These are phyloP conservation scores for Rhabditophanes sp. DNA, from an alignment of 2,888 invertebrate genomes.

Conservation along the genomic window DNA sequence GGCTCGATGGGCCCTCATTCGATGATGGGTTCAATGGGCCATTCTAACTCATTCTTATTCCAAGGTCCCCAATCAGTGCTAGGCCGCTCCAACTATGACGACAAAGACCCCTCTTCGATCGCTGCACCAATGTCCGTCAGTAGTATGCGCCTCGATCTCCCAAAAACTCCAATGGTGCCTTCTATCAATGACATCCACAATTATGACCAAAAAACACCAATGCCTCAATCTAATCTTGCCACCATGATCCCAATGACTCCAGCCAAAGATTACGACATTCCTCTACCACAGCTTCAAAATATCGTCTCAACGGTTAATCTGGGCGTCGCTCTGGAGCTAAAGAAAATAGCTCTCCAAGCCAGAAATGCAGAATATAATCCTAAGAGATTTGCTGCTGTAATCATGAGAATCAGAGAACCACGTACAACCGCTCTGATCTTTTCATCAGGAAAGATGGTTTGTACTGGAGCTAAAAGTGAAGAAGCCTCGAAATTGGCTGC, in stretches of 20 bases:
- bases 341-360: slow-evolving; percentile 88
- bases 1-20: too few relatives aligned
- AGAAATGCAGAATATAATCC: slow-evolving; percentile 98
- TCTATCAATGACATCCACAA: too few relatives aligned
- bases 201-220: too few relatives aligned
- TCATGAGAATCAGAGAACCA: slow-evolving; percentile 74
- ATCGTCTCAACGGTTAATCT: slow-evolving; percentile 95
- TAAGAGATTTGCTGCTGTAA: slow-evolving; percentile 93
- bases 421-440: slow-evolving; percentile 65
- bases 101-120: too few relatives aligned
- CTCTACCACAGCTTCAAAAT: slow-evolving; percentile 51
- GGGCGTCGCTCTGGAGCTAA: slow-evolving; percentile 75
- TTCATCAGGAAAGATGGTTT: slow-evolving; percentile 68
- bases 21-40: too few relatives aligned
- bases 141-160: too few relatives aligned
- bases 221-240: slow-evolving; percentile 18
- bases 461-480: slow-evolving; percentile 68
- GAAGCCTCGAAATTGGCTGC: slow-evolving; percentile 58
- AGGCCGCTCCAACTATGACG: too few relatives aligned
- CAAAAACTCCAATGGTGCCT: too few relatives aligned
- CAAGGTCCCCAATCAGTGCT: too few relatives aligned
- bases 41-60: too few relatives aligned
- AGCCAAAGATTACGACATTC: slow-evolving; percentile 33
- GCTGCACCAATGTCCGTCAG: too few relatives aligned
- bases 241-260: slow-evolving; percentile 28